These are phyloP conservation scores for Trinorchestia longiramus DNA, from an alignment of 1,140 invertebrate species.

Conservation along the genomic window DNA sequence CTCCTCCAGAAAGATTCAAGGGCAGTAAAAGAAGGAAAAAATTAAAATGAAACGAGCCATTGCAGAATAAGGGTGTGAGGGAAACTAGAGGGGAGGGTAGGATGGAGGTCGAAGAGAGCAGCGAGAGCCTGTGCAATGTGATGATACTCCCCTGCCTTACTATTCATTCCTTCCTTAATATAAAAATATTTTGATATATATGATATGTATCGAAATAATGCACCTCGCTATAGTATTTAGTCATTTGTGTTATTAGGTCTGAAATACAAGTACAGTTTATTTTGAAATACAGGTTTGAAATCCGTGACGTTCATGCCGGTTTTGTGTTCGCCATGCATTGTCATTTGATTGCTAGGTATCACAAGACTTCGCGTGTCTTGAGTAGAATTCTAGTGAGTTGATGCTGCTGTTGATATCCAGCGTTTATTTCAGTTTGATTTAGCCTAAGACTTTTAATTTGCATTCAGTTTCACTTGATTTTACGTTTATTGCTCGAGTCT, in stretches of 20 bases:
- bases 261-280: too few species aligned
- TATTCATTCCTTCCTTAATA: neutral
- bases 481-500: neutral
- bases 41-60: neutral
- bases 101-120: neutral
- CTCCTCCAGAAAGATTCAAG: neutral
- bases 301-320: too few species aligned
- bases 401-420: neutral
- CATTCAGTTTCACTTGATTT: neutral
- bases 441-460: neutral
- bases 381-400: neutral
- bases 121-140: neutral
- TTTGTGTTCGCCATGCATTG: too few species aligned
- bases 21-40: neutral
- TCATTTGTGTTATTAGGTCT: too few species aligned
- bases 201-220: too few species aligned
- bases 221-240: too few species aligned
- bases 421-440: neutral
- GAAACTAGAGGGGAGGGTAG: neutral
- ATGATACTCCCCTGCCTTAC: neutral
- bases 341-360: too few species aligned
- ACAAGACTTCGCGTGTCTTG: too few species aligned
- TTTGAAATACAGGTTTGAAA: too few species aligned
- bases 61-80: neutral
- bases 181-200: neutral